Evolutionary conservation across 2,113 vertebrate genomes (phyloP), one percentile per base, ranked within the genome.

Genomic region (Pleuronectes platessa): DNA sequence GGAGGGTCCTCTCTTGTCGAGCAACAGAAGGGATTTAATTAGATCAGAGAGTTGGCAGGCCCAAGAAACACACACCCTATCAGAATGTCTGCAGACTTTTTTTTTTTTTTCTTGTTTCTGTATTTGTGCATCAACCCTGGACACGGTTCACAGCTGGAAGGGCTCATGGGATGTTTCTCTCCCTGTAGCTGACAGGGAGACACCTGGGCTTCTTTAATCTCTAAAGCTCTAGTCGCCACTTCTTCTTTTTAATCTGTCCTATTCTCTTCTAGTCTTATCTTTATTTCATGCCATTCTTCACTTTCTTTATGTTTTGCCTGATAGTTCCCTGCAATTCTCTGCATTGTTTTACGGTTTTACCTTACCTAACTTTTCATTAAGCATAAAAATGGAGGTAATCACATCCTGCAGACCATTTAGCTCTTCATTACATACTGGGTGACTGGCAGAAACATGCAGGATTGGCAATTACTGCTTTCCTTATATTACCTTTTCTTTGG

Each of bases 1-100:
- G 58, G 75, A 24, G n/a, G 68, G 54, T 63, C 31, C 10, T 49
- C 56, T 74, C 81, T 79, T 54, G 76, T 80, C 40, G 49, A 62
- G 76, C 79, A 78, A 76, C 78, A 81, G 65, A 81, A 84, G 61
- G 54, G 58, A 58, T 83, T 66, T 91, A 89, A 90, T 90, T 86
- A 81, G 79, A 51, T 75, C 79, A 14, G 26, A 75, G 69, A 64
- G 60, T 75, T 86, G 69, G 69, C 63, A 81, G 65, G 68, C 62
- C 67, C 63, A 73, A 70, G 82, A 78, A 68, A 76, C 58, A 61
- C 67, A 51, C 76, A 35, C 72, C 51, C 49, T 54, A 59, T 86
- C 77, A 82, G 78, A 79, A 82, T 58, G 45, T 63, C 24, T 37
- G 47, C 72, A 56, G 18, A 42, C 35, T 61, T 35, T 35, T 59